Conservation (phyloP, 2,888 invertebrate genomes). For the Smittia sp. region DNA sequence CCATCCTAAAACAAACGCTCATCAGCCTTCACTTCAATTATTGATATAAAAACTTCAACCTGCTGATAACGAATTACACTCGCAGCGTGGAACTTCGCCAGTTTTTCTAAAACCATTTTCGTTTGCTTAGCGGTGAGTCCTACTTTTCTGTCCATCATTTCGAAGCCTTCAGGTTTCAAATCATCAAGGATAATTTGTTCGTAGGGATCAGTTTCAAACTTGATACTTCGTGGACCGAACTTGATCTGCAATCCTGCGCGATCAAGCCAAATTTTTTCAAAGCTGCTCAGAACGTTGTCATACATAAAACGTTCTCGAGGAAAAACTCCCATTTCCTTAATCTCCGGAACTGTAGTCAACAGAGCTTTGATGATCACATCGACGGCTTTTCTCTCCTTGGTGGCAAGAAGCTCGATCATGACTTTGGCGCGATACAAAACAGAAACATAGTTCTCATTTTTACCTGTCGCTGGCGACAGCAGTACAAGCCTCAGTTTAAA, state of each 20-base stretch:
- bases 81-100: constrained; percentile 40
- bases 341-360: neutral
- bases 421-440: constrained; percentile 23
- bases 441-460: constrained; percentile 34
- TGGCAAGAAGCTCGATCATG: constrained; percentile 12
- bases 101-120: constrained; percentile 27
- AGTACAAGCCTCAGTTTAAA: constrained; percentile 23
- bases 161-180: constrained; percentile 2
- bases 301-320: constrained; percentile 24
- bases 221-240: constrained; percentile 11
- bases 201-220: constrained; percentile 17
- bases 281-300: neutral
- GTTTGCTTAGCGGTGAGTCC: constrained; percentile 17
- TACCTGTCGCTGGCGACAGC: constrained; percentile 29
- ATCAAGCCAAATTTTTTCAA: constrained; percentile 33
- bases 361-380: constrained; percentile 25
- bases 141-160: constrained; percentile 30
- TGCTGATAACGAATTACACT: constrained; percentile 17
- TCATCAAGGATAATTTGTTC: constrained; percentile 40
- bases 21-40: too few species aligned
- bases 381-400: neutral
- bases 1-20: too few species aligned
- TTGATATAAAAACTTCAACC: neutral
- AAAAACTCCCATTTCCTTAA: constrained; percentile 29
- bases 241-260: neutral